Conservation (phyloP, 1,140 invertebrate species). For the Apis laboriosa region DNA sequence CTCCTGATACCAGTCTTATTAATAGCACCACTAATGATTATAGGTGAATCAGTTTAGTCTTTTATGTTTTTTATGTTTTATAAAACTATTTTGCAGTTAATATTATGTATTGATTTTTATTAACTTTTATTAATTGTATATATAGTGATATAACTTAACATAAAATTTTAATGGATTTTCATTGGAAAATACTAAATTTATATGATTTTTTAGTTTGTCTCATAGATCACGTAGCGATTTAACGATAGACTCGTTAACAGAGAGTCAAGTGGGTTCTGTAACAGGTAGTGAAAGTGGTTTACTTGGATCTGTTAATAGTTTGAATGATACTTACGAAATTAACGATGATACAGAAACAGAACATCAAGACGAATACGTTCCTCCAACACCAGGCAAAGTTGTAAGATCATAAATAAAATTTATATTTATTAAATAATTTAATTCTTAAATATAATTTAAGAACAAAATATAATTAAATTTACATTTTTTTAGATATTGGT, state of each 20-base stretch:
- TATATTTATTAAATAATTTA: conserved; percentile 6
- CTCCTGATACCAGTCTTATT: conserved; percentile 79
- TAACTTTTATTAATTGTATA: conserved; percentile 40
- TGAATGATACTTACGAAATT: conserved; percentile 79
- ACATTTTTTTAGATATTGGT: conserved; percentile 79
- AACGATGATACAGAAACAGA: conserved; percentile 78
- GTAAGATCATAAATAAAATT: conserved; percentile 64
- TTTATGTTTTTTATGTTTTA: conserved; percentile 54
- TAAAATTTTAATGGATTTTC: neutral
- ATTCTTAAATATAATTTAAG: neutral
- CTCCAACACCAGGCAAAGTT: conserved; percentile 78
- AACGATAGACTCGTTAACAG: conserved; percentile 79
- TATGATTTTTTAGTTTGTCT: conserved; percentile 69
- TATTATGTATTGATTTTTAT: conserved; percentile 39
- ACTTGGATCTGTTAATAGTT: conserved; percentile 78
- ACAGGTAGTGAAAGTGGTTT: conserved; percentile 80
- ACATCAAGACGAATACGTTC: conserved; percentile 73
- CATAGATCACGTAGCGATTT: conserved; percentile 79
- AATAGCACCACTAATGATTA: conserved; percentile 80
- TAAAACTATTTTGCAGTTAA: conserved; percentile 51
- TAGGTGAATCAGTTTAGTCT: conserved; percentile 74
- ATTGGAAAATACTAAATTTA: conserved; percentile 6
- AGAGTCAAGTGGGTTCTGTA: conserved; percentile 80
- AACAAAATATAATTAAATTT: neutral
- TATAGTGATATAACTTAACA: neutral